Evolutionary conservation across 2,888 invertebrate species (phyloP).

Genomic region (Volucella inanis): DNA sequence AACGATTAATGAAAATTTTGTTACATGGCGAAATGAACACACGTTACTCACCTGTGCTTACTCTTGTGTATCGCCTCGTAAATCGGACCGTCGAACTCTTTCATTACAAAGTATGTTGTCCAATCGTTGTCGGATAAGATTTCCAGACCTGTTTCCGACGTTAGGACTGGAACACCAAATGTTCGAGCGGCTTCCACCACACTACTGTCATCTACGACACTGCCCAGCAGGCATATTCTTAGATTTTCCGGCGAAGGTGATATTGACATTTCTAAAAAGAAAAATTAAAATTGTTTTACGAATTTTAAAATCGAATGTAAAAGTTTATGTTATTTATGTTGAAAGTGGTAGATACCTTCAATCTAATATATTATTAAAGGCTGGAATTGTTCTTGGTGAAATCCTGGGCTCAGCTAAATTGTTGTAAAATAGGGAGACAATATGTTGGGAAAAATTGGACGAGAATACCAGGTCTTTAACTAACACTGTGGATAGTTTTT

Average conservation of each 20-base stretch:
- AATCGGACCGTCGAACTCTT: constrained; percentile 87
- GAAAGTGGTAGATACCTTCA: too few species aligned
- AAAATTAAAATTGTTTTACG: background rate
- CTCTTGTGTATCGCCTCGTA: constrained; percentile 86
- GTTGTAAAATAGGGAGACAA: too few species aligned
- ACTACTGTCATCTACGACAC: constrained; percentile 84
- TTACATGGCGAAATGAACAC: constrained; percentile 7
- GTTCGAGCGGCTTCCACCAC: constrained; percentile 85
- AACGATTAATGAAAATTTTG: constrained; percentile 23
- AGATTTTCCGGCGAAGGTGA: constrained; percentile 83
- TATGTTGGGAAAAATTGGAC: too few species aligned
- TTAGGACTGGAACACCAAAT: constrained; percentile 86
- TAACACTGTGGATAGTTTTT: too few species aligned
- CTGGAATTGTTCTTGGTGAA: too few species aligned
- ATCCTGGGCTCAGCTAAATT: too few species aligned
- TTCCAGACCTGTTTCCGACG: constrained; percentile 86
- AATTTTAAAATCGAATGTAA: too few species aligned
- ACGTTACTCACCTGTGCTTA: constrained; percentile 85
- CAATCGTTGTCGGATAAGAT: constrained; percentile 85
- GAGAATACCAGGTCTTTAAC: too few species aligned
- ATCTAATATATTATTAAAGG: too few species aligned
- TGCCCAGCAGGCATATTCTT: constrained; percentile 87
- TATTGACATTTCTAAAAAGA: constrained; percentile 79
- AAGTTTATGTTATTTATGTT: too few species aligned
- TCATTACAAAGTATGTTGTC: constrained; percentile 88